Conservation (phyloP, 2,797 vertebrate genomes). For the Crocodylus rhombifer region DNA sequence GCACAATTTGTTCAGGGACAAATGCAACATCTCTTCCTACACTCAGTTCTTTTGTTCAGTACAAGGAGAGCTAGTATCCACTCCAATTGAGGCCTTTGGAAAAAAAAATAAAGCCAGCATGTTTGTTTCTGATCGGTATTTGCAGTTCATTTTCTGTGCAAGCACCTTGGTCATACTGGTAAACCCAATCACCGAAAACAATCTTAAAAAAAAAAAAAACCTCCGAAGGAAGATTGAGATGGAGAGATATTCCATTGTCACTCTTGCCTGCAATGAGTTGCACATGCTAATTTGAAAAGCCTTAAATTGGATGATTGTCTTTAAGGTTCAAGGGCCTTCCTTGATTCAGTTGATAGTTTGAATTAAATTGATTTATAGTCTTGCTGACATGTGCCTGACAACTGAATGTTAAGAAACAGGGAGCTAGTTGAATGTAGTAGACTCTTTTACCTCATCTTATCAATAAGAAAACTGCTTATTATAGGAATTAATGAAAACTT, state of each 20-base stretch:
- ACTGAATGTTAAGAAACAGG: not conserved
- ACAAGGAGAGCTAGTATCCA: not conserved
- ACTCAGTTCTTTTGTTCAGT: no score
- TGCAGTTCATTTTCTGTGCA: not conserved
- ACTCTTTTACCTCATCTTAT: not conserved
- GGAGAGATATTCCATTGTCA: accelerated
- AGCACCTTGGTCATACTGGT: not conserved
- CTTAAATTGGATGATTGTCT: not conserved
- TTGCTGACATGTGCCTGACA: not conserved
- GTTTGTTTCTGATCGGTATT: not conserved
- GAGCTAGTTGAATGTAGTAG: not conserved
- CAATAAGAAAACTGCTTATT: not conserved
- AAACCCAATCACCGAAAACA: not conserved
- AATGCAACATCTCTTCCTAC: no score
- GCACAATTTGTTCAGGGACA: no score
- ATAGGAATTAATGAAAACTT: not conserved
- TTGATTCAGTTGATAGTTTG: not conserved
- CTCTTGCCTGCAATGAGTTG: not conserved
- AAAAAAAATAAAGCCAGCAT: not conserved
- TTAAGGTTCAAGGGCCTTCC: not conserved
- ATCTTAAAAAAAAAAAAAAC: not conserved
- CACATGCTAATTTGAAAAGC: not conserved
- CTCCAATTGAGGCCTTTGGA: not conserved
- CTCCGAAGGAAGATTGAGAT: not conserved
- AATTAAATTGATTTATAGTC: not conserved